Conservation (phyloP, 2,797 vertebrate genomes). For the Phalanger gymnotis region DNA sequence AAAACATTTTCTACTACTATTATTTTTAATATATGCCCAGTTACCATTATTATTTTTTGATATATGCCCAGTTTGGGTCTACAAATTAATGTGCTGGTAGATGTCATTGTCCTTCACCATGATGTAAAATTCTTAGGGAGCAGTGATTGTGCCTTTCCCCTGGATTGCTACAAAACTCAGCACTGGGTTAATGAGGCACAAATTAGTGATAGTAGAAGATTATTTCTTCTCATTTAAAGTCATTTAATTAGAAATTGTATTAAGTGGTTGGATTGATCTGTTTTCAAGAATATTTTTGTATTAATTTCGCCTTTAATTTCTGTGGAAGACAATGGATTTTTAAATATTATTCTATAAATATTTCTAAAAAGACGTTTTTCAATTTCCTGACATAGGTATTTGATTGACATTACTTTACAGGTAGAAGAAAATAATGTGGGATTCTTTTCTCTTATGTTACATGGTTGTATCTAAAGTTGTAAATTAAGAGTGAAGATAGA, state of each 20-base stretch:
- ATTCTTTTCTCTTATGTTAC: conserved; percentile 17
- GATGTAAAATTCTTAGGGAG: conserved; percentile 5
- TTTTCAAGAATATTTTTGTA: conserved; percentile 36
- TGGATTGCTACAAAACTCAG: neutral
- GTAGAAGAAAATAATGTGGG: neutral
- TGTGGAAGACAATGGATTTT: neutral
- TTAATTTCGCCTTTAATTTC: conserved; percentile 16
- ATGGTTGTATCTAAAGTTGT: conserved; percentile 6
- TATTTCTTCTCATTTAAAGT: conserved; percentile 26
- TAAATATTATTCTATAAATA: conserved; percentile 10
- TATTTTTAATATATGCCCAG: neutral
- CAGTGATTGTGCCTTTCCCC: neutral
- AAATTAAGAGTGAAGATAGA: conserved; percentile 22
- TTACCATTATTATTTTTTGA: neutral
- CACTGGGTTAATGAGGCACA: neutral
- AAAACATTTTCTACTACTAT: neutral
- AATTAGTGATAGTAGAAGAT: conserved; percentile 18
- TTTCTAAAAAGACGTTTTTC: conserved; percentile 23
- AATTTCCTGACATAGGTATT: neutral
- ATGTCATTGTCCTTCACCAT: neutral
- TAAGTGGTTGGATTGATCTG: conserved; percentile 29
- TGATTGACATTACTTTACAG: neutral
- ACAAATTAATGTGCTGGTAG: neutral
- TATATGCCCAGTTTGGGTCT: neutral
- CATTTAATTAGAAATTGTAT: conserved; percentile 38